These are phyloP conservation scores for Amphipoea lucens DNA, from an alignment of 2,888 invertebrate genomes.

Conservation along the genomic window DNA sequence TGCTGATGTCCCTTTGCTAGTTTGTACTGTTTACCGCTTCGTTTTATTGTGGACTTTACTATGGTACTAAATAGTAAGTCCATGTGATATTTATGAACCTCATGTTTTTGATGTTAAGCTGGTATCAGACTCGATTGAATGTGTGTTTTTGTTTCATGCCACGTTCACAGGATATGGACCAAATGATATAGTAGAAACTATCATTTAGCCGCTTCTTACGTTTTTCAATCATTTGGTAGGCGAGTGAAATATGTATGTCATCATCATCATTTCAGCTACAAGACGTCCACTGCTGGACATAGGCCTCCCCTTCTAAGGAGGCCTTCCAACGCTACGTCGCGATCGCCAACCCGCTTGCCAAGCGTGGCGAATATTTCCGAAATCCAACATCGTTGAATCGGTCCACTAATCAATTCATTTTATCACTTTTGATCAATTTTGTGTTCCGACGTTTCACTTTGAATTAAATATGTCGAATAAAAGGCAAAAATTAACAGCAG, in stretches of 20 bases:
- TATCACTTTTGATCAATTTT: background rate
- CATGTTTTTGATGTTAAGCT: background rate
- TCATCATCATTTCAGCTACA: too few species aligned
- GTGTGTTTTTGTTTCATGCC: background rate
- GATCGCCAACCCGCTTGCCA: too few species aligned
- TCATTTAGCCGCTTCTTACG: too few species aligned
- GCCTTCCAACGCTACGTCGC: too few species aligned
- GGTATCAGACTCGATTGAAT: background rate
- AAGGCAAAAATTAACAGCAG: background rate
- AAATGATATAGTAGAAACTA: too few species aligned
- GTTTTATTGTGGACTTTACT: constrained; percentile 32
- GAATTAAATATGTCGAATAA: background rate
- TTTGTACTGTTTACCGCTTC: constrained; percentile 39
- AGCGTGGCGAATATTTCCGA: too few species aligned
- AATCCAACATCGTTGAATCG: background rate
- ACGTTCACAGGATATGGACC: background rate
- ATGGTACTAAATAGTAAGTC: background rate
- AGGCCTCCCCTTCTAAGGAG: too few species aligned
- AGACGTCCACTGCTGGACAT: too few species aligned
- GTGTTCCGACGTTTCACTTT: background rate
- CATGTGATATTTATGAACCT: background rate
- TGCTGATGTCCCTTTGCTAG: constrained; percentile 52
- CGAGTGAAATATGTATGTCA: background rate
- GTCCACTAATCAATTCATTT: background rate
- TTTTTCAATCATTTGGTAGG: background rate